Percentiles rank a stretch among this genome's conserved stretches.
These are phyloP conservation scores for Drosophila trichaetosa DNA, from an alignment of 2,888 invertebrate species.

Conservation along the genomic window DNA sequence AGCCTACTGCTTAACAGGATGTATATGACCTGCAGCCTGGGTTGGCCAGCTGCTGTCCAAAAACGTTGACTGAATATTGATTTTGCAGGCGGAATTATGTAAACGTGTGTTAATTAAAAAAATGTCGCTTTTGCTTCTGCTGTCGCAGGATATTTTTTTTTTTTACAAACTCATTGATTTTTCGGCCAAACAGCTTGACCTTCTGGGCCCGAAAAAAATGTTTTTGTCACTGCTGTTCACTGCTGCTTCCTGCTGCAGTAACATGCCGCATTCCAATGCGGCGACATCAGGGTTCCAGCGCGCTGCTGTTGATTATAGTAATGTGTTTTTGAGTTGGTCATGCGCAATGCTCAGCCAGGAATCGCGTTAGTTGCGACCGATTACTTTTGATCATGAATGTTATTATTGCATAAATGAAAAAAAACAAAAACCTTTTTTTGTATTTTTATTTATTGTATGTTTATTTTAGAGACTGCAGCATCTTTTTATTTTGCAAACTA, in stretches of 20 bases:
- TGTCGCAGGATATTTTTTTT: slow-evolving; percentile 23
- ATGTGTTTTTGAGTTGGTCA: slow-evolving; percentile 33
- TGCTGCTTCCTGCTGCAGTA: slow-evolving; percentile 41
- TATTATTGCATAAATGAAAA: neutral
- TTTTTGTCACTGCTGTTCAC: slow-evolving; percentile 6
- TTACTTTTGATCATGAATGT: slow-evolving; percentile 11
- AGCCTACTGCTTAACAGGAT: slow-evolving; percentile 50
- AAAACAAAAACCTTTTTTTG: neutral
- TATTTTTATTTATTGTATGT: neutral
- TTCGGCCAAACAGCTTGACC: slow-evolving; percentile 51
- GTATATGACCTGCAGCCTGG: slow-evolving; percentile 5
- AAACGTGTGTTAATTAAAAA: slow-evolving; percentile 37
- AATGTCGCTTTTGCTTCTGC: slow-evolving; percentile 15
- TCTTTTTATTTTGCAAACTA: neutral
- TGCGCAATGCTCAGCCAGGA: slow-evolving; percentile 34
- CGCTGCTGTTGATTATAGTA: slow-evolving; percentile 40
- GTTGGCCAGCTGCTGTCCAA: neutral
- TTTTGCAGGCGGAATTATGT: slow-evolving; percentile 46
- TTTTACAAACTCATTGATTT: slow-evolving; percentile 60
- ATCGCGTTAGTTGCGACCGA: slow-evolving; percentile 3
- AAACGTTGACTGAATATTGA: slow-evolving; percentile 46
- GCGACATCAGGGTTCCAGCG: slow-evolving; percentile 40
- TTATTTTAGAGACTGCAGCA: neutral
- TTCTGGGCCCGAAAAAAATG: slow-evolving; percentile 38
- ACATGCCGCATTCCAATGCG: slow-evolving; percentile 66